A percentile compares a stretch with the other conserved stretches of the same genome.
Conservation (phyloP, 2,888 invertebrate genomes). For the Watsonalla binaria region DNA sequence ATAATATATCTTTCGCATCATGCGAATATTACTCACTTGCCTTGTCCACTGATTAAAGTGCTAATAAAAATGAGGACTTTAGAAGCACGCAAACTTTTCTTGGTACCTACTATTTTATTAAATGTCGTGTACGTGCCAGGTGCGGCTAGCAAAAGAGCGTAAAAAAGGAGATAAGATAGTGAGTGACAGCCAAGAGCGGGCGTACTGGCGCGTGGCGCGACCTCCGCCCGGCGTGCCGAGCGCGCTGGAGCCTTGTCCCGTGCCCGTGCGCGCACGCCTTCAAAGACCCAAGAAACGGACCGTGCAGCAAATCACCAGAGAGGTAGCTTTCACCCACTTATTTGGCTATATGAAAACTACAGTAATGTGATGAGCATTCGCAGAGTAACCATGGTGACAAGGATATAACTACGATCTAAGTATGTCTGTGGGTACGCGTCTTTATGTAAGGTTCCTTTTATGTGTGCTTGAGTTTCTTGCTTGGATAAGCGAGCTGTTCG, state of each 20-base stretch:
- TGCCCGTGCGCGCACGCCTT: slow-evolving; percentile 86
- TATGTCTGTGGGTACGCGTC: too few species aligned
- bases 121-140: slow-evolving; percentile 61
- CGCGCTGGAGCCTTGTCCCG: slow-evolving; percentile 91
- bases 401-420: too few species aligned
- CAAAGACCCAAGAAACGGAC: slow-evolving; percentile 84
- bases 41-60: too few species aligned
- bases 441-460: too few species aligned
- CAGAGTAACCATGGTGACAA: too few species aligned
- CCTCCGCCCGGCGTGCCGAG: slow-evolving; percentile 94
- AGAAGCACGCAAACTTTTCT: not conserved
- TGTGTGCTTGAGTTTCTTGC: too few species aligned
- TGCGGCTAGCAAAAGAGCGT: slow-evolving; percentile 93
- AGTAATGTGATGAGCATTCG: too few species aligned
- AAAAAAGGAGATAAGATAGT: slow-evolving; percentile 98
- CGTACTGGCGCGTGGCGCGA: slow-evolving; percentile 97
- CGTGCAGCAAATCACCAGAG: slow-evolving; percentile 86
- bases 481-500: too few species aligned
- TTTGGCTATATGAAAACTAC: not conserved
- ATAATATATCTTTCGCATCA: too few species aligned
- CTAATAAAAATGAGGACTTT: too few species aligned
- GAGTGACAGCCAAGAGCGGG: slow-evolving; percentile 97
- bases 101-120: not conserved
- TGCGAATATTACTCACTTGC: too few species aligned
- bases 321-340: slow-evolving; percentile 73